These are phyloP conservation scores for Columba guinea DNA, from an alignment of 2,797 vertebrate species.

Conservation along the genomic window DNA sequence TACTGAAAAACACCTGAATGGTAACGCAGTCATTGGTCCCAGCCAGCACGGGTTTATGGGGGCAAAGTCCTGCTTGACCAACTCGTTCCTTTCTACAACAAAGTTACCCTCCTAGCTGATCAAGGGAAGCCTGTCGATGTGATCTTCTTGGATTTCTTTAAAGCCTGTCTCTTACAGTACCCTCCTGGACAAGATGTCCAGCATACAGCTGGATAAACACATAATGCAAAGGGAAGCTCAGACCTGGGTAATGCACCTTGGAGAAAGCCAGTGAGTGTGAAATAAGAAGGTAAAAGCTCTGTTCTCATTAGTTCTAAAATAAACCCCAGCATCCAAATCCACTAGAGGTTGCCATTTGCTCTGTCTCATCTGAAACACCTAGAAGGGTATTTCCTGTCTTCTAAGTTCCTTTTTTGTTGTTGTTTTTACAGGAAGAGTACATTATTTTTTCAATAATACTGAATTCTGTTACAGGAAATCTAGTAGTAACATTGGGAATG, in stretches of 20 bases:
- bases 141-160: too few species aligned
- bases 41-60: too few species aligned
- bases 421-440: not conserved
- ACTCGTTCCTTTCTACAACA: too few species aligned
- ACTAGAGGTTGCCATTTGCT: not conserved
- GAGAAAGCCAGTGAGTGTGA: not conserved
- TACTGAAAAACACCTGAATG: too few species aligned
- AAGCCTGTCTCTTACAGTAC: too few species aligned
- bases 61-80: too few species aligned
- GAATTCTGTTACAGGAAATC: not conserved
- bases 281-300: not conserved
- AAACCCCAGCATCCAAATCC: not conserved
- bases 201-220: too few species aligned
- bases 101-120: too few species aligned
- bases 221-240: not conserved
- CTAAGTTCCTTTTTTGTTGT: not conserved
- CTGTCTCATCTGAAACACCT: not conserved
- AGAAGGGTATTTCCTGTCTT: not conserved
- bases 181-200: too few species aligned
- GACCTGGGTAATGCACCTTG: not conserved
- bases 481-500: not conserved
- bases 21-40: too few species aligned
- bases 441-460: not conserved
- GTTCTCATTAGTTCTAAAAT: not conserved
- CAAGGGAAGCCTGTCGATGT: too few species aligned